Percentiles rank a stretch among this genome's conserved stretches.
These are phyloP conservation scores for Siniperca chuatsi DNA, from an alignment of 2,113 vertebrate species.

Conservation along the genomic window DNA sequence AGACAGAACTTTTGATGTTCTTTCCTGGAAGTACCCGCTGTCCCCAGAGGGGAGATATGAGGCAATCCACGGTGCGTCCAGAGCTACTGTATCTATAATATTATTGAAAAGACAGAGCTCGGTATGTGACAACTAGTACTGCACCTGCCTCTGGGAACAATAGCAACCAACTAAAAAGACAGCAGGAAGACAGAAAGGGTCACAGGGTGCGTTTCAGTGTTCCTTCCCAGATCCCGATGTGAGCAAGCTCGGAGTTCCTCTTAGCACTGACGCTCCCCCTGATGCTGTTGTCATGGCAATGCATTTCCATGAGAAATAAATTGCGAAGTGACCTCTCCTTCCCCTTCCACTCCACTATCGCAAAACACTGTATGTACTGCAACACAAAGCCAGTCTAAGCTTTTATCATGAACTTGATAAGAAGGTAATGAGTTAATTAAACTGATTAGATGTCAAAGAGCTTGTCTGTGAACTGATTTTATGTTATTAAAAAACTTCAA, in stretches of 20 bases:
- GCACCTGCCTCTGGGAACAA: conserved; percentile 10
- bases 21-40: background rate
- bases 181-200: conserved; percentile 1
- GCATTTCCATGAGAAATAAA: conserved; percentile 65
- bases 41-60: background rate
- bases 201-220: background rate
- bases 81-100: conserved; percentile 8
- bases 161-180: background rate
- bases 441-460: background rate
- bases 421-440: background rate
- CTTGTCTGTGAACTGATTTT: background rate
- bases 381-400: conserved; percentile 1
- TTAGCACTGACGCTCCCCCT: conserved; percentile 28
- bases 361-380: background rate
- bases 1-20: conserved; percentile 1
- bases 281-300: conserved; percentile 79
- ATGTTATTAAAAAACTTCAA: background rate
- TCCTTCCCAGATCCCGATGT: conserved; percentile 24
- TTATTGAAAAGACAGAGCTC: conserved; percentile 9
- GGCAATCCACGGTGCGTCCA: background rate
- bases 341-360: conserved; percentile 10
- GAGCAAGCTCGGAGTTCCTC: conserved; percentile 60
- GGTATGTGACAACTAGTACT: background rate
- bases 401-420: background rate
- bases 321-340: conserved; percentile 39